These are phyloP conservation scores for Pachyseris speciosa DNA, from an alignment of 64 coral and sea anemone species.

Conservation along the genomic window DNA sequence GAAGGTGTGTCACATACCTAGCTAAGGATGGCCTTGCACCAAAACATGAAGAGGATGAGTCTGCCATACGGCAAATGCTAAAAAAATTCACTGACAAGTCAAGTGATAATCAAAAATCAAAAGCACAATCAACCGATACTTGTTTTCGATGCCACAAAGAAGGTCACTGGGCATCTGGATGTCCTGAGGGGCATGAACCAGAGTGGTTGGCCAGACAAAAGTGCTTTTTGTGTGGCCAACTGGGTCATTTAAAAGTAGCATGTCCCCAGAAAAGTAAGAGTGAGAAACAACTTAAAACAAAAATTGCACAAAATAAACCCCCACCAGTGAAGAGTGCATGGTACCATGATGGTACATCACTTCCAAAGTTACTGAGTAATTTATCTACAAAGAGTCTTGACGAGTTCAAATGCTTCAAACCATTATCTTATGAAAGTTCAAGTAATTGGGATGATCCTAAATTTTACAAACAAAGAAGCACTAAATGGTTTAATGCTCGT, in stretches of 20 bases:
- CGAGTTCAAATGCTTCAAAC: conserved; percentile 34
- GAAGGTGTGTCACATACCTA: conserved; percentile 34
- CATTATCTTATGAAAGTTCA: neutral
- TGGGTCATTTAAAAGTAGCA: conserved; percentile 3
- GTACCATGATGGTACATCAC: neutral
- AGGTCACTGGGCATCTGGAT: conserved; percentile 41
- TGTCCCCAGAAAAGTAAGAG: conserved; percentile 3
- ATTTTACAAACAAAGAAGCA: conserved; percentile 19
- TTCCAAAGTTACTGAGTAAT: conserved; percentile 5
- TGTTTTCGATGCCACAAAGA: conserved; percentile 12
- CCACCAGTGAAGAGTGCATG: conserved; percentile 8
- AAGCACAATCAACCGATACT: neutral
- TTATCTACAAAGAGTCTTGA: neutral
- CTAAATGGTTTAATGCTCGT: conserved; percentile 10
- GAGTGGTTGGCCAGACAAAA: conserved; percentile 18
- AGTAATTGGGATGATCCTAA: neutral
- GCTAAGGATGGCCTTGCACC: conserved; percentile 32
- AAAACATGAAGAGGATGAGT: conserved; percentile 1
- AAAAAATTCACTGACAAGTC: neutral
- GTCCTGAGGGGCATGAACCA: neutral
- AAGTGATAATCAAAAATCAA: neutral
- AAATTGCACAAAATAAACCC: conserved; percentile 23
- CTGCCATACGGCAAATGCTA: conserved; percentile 34
- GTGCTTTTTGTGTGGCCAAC: conserved; percentile 28
- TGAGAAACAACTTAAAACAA: neutral